Conservation (phyloP, 2,113 vertebrate species). For the Alces alces region DNA sequence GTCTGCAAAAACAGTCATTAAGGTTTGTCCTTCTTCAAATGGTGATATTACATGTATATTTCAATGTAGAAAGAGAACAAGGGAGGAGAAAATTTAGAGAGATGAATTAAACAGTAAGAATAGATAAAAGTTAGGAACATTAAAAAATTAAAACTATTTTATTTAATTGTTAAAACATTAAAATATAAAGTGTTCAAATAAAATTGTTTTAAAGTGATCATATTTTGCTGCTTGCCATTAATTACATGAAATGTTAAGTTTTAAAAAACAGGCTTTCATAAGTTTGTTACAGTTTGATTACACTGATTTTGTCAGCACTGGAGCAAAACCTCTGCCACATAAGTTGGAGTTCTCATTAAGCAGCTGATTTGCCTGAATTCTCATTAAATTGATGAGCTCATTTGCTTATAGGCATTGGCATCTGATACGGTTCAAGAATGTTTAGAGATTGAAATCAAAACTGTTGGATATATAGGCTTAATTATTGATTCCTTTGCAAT, state of each 20-base stretch:
- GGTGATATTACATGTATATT: neutral
- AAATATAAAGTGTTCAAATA: neutral
- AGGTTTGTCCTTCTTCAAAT: neutral
- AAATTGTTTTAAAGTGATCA: constrained; percentile 17
- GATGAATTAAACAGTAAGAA: neutral
- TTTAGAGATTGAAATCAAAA: constrained; percentile 65
- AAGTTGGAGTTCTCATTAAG: constrained; percentile 83
- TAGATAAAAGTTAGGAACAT: neutral
- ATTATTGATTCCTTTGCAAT: constrained; percentile 57
- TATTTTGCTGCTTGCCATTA: constrained; percentile 80
- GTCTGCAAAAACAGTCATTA: neutral
- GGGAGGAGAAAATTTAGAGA: neutral
- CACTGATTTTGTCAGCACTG: constrained; percentile 85
- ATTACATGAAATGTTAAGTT: constrained; percentile 84
- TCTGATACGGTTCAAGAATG: constrained; percentile 78
- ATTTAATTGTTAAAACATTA: neutral
- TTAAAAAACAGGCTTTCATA: constrained; percentile 64
- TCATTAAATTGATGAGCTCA: constrained; percentile 94
- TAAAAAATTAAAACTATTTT: neutral
- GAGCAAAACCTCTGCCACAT: constrained; percentile 83
- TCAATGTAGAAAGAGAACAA: neutral
- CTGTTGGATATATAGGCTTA: constrained; percentile 19
- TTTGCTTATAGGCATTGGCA: constrained; percentile 89
- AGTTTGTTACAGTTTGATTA: constrained; percentile 79
- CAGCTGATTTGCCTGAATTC: constrained; percentile 82